Percentiles rank a stretch among this genome's conserved stretches.
Conservation (phyloP, 1,140 invertebrate genomes). For the Nephila pilipes region DNA sequence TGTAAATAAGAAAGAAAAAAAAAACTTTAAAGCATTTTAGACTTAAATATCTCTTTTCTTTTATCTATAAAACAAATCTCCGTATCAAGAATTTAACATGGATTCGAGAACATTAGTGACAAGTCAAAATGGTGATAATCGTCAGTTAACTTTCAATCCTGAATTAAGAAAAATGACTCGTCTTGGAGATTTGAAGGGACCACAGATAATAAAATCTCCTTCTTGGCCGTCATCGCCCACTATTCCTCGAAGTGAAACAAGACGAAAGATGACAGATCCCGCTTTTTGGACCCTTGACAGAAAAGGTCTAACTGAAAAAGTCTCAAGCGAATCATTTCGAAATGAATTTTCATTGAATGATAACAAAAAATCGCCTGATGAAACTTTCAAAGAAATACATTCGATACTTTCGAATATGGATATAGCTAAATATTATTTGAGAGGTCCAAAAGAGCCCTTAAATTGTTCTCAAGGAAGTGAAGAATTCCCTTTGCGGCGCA, state of each 20-base stretch:
- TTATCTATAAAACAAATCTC: too few species aligned
- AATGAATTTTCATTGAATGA: neutral
- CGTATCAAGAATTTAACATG: neutral
- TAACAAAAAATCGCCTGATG: neutral
- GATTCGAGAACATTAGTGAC: slow-evolving; percentile 11
- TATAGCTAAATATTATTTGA: slow-evolving; percentile 54
- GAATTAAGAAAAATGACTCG: slow-evolving; percentile 58
- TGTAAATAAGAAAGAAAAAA: neutral
- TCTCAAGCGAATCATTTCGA: neutral
- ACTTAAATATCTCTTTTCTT: too few species aligned
- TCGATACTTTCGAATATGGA: slow-evolving; percentile 48
- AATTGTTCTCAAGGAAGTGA: neutral
- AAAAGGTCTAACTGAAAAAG: neutral
- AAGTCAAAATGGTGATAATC: slow-evolving; percentile 36
- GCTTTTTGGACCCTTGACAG: slow-evolving; percentile 27
- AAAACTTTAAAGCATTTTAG: neutral
- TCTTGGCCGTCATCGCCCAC: slow-evolving; percentile 66
- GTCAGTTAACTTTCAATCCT: slow-evolving; percentile 41
- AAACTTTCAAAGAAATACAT: slow-evolving; percentile 52
- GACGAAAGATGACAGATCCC: neutral
- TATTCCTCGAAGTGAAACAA: neutral
- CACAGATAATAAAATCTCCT: slow-evolving; percentile 60
- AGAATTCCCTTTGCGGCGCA: neutral
- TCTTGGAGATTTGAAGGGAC: slow-evolving; percentile 21
- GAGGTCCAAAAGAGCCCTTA: neutral